phyloP scores from a whole-genome alignment of 37 sponge, comb jelly and placozoan species.

The Aplysina aerophoba region DNA sequence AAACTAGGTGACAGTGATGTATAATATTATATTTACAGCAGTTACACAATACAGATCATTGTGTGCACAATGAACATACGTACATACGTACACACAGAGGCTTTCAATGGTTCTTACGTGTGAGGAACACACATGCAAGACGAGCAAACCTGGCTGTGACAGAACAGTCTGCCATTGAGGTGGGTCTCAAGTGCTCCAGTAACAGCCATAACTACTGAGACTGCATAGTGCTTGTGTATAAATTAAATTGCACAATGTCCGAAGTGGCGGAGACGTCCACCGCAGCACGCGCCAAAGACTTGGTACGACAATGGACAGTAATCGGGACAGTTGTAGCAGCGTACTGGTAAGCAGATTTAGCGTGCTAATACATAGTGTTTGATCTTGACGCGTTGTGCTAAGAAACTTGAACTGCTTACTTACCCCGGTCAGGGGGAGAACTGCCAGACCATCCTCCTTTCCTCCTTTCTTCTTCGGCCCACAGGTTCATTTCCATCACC shows the following conservation, averaged over 20 bases:
- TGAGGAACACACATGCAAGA: constrained; percentile 69
- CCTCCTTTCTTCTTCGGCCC: background rate
- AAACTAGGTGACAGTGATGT: too few species aligned
- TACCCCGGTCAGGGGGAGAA: too few species aligned
- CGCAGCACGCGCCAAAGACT: background rate
- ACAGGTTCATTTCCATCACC: constrained; percentile 89
- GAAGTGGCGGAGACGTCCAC: too few species aligned
- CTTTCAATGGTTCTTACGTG: constrained; percentile 44
- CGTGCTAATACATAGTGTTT: background rate
- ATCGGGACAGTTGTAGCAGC: constrained; percentile 65
- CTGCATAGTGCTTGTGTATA: too few species aligned
- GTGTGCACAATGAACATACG: background rate
- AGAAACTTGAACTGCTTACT: too few species aligned
- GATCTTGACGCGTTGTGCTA: background rate
- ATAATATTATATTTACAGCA: too few species aligned
- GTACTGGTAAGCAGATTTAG: constrained; percentile 79
- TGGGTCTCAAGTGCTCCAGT: constrained; percentile 59
- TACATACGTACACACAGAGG: background rate
- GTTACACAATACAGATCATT: too few species aligned
- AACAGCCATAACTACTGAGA: constrained; percentile 53
- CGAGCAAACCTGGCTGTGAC: constrained; percentile 44
- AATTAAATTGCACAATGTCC: too few species aligned
- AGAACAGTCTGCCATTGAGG: constrained; percentile 1
- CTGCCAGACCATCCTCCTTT: too few species aligned
- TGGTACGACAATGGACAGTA: constrained; percentile 55